Percentiles rank a stretch among this genome's conserved stretches.
Evolutionary conservation across 53 echinoderm and acorn worm genomes (phyloP).

Genomic region (Hippasteria phrygiana): DNA sequence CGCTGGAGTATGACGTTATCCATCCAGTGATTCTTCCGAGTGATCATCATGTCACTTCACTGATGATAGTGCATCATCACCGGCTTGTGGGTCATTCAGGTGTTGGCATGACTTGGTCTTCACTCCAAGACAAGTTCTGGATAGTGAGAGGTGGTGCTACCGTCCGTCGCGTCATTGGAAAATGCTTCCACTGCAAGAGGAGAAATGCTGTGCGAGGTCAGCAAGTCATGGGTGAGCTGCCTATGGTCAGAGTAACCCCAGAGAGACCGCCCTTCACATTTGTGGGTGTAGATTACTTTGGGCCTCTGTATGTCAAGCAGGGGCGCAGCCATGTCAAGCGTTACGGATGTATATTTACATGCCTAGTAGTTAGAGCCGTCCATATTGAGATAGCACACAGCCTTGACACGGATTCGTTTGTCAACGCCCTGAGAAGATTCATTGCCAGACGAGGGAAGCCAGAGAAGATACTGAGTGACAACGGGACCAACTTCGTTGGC

Average conservation of each 20-base stretch:
- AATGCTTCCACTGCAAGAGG: conserved; percentile 66
- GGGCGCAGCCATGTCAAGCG: conserved; percentile 65
- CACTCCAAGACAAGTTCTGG: conserved; percentile 69
- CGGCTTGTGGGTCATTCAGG: conserved; percentile 66
- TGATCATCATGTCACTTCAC: conserved; percentile 68
- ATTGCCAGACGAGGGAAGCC: conserved; percentile 65
- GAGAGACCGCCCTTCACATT: conserved; percentile 70
- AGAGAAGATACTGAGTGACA: conserved; percentile 69
- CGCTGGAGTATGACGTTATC: conserved; percentile 34
- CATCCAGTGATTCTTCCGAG: conserved; percentile 73
- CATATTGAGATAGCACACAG: conserved; percentile 67
- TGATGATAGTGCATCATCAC: conserved; percentile 71
- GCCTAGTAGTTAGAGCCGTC: conserved; percentile 61
- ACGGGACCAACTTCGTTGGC: conserved; percentile 74
- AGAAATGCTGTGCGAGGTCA: conserved; percentile 47
- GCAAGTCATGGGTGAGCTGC: conserved; percentile 77
- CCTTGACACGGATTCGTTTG: conserved; percentile 76
- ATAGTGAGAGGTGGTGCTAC: conserved; percentile 60
- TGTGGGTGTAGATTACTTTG: conserved; percentile 72
- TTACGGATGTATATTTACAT: conserved; percentile 76
- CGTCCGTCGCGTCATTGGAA: conserved; percentile 67
- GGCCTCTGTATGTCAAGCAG: conserved; percentile 71
- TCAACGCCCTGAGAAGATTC: conserved; percentile 72
- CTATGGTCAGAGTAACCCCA: conserved; percentile 66
- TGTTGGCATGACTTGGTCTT: conserved; percentile 71